Conservation (phyloP, 2,888 invertebrate genomes). For the Amaurobius ferox region DNA sequence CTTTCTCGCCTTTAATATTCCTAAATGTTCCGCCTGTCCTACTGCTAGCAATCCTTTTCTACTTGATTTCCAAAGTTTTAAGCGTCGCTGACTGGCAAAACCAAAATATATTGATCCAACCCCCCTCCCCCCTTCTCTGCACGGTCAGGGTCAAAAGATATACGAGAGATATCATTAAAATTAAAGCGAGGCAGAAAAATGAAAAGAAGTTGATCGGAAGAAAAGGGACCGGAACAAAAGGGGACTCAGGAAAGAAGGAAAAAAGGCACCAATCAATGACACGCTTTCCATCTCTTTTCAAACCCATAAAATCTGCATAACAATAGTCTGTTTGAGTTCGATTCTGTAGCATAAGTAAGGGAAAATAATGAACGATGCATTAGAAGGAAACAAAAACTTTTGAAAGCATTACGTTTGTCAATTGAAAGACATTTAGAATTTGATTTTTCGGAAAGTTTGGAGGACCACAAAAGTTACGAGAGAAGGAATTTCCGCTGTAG, state of each 20-base stretch:
- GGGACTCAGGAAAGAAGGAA: slow-evolving; percentile 16
- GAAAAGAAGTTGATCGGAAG: slow-evolving; percentile 49
- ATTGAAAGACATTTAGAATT: slow-evolving; percentile 17
- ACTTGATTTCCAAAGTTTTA: slow-evolving; percentile 6
- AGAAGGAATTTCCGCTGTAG: too few species aligned
- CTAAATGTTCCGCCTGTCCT: background rate
- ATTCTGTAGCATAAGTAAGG: slow-evolving; percentile 35
- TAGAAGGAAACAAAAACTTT: slow-evolving; percentile 51
- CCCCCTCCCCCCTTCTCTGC: background rate
- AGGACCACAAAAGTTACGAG: slow-evolving; percentile 4
- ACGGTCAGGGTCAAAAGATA: slow-evolving; percentile 38
- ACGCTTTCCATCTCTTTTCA: slow-evolving; percentile 50
- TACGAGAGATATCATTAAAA: slow-evolving; percentile 56
- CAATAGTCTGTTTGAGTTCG: slow-evolving; percentile 58
- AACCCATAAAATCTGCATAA: slow-evolving; percentile 67
- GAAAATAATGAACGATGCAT: slow-evolving; percentile 42
- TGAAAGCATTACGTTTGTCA: slow-evolving; percentile 35
- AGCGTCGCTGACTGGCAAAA: slow-evolving; percentile 21
- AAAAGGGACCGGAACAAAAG: slow-evolving; percentile 24
- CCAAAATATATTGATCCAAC: slow-evolving; percentile 39
- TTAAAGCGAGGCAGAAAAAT: slow-evolving; percentile 44
- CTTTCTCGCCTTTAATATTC: slow-evolving; percentile 1
- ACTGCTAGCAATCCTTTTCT: background rate
- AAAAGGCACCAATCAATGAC: slow-evolving; percentile 46
- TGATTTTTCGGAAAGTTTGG: slow-evolving; percentile 17